phyloP scores from a whole-genome alignment of 2,113 vertebrate species.

The Hiodon tergisus region DNA sequence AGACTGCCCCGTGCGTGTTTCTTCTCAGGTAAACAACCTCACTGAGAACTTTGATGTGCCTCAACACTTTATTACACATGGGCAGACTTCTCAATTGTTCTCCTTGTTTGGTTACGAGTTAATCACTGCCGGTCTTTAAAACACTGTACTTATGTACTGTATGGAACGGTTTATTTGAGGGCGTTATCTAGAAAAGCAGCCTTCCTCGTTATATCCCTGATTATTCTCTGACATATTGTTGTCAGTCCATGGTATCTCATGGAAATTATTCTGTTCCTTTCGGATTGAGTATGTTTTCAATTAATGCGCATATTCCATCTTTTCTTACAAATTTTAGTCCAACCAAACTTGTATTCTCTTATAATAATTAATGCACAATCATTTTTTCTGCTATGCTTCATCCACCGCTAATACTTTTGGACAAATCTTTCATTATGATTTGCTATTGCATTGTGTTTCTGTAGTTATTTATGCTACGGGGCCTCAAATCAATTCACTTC shows the following conservation, averaged over 20 bases:
- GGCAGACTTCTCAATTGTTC: background rate
- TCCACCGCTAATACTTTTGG: too few species aligned
- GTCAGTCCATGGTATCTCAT: background rate
- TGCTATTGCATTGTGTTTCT: background rate
- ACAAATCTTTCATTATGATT: background rate
- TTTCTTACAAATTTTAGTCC: too few species aligned
- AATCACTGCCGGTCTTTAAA: conserved; percentile 6
- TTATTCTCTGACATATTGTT: conserved; percentile 7
- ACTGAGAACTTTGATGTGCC: conserved; percentile 43
- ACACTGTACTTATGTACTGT: conserved; percentile 4
- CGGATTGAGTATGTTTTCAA: background rate
- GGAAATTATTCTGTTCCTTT: background rate
- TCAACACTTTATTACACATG: conserved; percentile 34
- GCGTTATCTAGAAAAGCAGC: background rate
- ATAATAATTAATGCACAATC: too few species aligned
- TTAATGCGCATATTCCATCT: background rate
- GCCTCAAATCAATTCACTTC: too few species aligned
- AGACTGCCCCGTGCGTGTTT: conserved; percentile 50
- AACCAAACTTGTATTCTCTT: too few species aligned
- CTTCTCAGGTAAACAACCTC: conserved; percentile 48
- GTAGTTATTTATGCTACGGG: too few species aligned
- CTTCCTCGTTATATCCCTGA: background rate
- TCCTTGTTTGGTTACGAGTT: background rate
- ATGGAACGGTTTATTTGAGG: background rate
- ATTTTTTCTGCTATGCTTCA: too few species aligned